These are phyloP conservation scores for Sinotaia quadrata DNA, from an alignment of 2,888 invertebrate species.

Conservation along the genomic window DNA sequence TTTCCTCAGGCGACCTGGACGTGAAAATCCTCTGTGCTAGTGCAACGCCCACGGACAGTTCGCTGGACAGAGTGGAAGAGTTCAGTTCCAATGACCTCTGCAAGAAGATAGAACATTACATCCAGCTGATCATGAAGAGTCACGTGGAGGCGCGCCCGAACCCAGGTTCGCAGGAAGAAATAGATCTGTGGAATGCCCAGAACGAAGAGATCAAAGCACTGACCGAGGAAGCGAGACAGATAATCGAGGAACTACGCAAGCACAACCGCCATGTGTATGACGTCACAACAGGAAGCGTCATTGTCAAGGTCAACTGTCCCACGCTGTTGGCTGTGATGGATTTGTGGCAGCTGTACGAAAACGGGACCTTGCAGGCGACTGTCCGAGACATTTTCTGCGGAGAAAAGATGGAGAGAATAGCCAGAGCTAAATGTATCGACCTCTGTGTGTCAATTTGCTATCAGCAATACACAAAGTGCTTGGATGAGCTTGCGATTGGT, in stretches of 20 bases:
- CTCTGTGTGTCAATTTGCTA: constrained; percentile 9
- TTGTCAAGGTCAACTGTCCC: constrained; percentile 32
- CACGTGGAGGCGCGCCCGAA: constrained; percentile 7
- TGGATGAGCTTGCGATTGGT: constrained; percentile 25
- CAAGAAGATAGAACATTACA: constrained; percentile 14
- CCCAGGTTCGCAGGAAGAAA: background rate
- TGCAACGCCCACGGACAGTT: background rate
- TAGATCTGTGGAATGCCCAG: constrained; percentile 9
- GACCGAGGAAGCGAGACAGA: constrained; percentile 19
- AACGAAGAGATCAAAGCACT: background rate
- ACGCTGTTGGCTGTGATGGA: constrained; percentile 31
- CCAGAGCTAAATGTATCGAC: background rate
- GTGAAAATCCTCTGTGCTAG: background rate
- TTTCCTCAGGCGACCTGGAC: constrained; percentile 11
- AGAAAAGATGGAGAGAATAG: background rate
- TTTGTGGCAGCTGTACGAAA: constrained; percentile 29
- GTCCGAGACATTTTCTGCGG: constrained; percentile 18
- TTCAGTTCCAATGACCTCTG: background rate
- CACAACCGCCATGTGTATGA: constrained; percentile 29
- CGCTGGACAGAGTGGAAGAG: background rate
- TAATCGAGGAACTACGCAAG: constrained; percentile 22
- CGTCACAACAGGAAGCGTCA: constrained; percentile 33
- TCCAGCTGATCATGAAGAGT: constrained; percentile 15
- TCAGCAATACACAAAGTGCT: constrained; percentile 13
- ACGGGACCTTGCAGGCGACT: constrained; percentile 26